phyloP scores from a whole-genome alignment of 2,113 vertebrate genomes.

The Dryoscopus gambensis region DNA sequence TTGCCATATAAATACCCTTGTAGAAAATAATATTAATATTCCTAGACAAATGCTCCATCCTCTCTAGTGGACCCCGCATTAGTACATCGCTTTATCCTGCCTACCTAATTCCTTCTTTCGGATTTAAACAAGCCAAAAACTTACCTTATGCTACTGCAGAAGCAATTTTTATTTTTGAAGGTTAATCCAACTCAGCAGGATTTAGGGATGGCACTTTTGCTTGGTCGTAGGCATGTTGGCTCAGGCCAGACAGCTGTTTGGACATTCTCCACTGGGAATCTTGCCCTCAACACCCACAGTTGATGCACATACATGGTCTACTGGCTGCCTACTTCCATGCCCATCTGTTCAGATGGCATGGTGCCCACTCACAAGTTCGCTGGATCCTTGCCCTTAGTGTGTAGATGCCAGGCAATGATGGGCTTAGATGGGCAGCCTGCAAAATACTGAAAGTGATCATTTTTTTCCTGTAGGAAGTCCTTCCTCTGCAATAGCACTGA shows the following conservation, averaged over 20 bases:
- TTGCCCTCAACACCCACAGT: constrained; percentile 83
- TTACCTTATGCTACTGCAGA: constrained; percentile 78
- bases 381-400: constrained; percentile 82
- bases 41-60: background rate
- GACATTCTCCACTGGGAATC: constrained; percentile 82
- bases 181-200: constrained; percentile 84
- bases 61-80: background rate
- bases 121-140: constrained; percentile 67
- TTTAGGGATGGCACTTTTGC: constrained; percentile 80
- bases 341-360: constrained; percentile 84
- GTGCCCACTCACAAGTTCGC: constrained; percentile 82
- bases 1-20: background rate
- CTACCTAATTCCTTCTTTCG: constrained; percentile 16
- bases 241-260: constrained; percentile 85
- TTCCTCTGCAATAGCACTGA: constrained; percentile 50
- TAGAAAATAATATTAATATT: constrained; percentile 20
- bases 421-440: constrained; percentile 82
- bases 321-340: constrained; percentile 82
- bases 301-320: constrained; percentile 86
- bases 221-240: constrained; percentile 80
- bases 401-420: constrained; percentile 83
- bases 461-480: constrained; percentile 66
- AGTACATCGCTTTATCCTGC: constrained; percentile 8
- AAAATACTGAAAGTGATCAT: constrained; percentile 78
- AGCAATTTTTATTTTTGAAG: constrained; percentile 79